Evolutionary conservation across 1,140 invertebrate genomes (phyloP).

Genomic region (Sinonovacula constricta): DNA sequence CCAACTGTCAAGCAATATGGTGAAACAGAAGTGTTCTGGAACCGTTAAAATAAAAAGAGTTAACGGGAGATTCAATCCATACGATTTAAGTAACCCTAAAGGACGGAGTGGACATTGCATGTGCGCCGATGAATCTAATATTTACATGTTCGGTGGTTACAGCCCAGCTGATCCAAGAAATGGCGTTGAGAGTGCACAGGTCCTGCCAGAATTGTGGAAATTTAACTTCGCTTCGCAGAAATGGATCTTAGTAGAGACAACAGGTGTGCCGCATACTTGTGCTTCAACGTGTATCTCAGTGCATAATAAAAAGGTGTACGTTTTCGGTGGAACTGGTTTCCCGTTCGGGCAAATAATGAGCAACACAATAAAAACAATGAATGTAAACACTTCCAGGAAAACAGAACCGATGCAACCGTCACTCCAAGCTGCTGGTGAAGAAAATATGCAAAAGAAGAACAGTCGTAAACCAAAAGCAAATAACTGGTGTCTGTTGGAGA

Average conservation of each 20-base stretch:
- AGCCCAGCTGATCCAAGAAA: conserved; percentile 42
- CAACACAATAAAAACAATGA: conserved; percentile 53
- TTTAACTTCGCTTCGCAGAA: conserved; percentile 59
- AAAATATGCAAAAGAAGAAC: neutral
- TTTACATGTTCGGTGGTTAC: conserved; percentile 61
- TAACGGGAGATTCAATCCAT: conserved; percentile 19
- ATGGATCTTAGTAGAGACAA: conserved; percentile 49
- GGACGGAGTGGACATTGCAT: conserved; percentile 60
- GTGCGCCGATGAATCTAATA: conserved; percentile 53
- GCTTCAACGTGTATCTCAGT: conserved; percentile 50
- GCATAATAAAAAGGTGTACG: conserved; percentile 49
- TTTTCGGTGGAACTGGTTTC: conserved; percentile 59
- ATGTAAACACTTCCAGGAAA: neutral
- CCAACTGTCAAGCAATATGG: neutral
- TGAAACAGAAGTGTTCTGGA: conserved; percentile 8
- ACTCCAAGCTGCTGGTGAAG: conserved; percentile 36
- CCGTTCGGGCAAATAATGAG: conserved; percentile 59
- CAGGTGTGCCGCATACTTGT: conserved; percentile 50
- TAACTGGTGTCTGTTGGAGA: conserved; percentile 53
- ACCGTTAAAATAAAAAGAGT: conserved; percentile 29
- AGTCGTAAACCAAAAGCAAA: neutral
- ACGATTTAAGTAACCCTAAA: conserved; percentile 37
- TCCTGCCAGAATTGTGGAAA: conserved; percentile 59
- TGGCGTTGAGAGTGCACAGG: conserved; percentile 19
- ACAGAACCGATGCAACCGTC: neutral